Evolutionary conservation across 2,888 invertebrate genomes (phyloP).

Genomic region (Aleiodes testaceus): DNA sequence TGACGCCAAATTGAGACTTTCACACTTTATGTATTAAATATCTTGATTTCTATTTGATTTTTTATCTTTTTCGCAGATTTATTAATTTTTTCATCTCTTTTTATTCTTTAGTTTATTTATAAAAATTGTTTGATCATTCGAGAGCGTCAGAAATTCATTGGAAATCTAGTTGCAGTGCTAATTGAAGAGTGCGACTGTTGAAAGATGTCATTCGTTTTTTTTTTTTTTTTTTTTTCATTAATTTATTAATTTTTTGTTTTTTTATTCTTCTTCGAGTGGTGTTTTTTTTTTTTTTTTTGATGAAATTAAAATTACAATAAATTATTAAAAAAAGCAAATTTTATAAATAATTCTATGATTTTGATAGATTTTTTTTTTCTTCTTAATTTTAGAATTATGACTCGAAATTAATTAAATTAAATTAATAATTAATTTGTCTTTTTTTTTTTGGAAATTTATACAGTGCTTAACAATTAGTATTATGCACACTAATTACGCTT

Average conservation of each 20-base stretch:
- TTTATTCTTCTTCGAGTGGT: too few relatives aligned
- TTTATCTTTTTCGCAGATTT: slow-evolving; percentile 43
- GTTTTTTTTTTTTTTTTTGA: too few relatives aligned
- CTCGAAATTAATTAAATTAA: not conserved
- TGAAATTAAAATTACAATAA: too few relatives aligned
- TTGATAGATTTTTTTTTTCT: not conserved
- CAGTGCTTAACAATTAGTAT: slow-evolving; percentile 36
- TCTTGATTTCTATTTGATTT: slow-evolving; percentile 34
- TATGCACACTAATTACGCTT: slow-evolving; percentile 42
- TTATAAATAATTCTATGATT: too few relatives aligned
- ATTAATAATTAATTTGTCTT: too few relatives aligned
- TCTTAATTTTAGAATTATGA: not conserved
- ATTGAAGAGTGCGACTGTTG: slow-evolving; percentile 27
- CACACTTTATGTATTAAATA: slow-evolving; percentile 25
- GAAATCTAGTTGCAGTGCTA: slow-evolving; percentile 20
- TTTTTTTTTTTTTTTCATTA: slow-evolving; percentile 3
- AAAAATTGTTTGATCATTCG: slow-evolving; percentile 23
- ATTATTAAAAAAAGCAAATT: too few relatives aligned
- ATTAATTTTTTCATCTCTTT: slow-evolving; percentile 21
- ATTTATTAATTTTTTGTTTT: not conserved
- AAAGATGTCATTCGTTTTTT: slow-evolving; percentile 22
- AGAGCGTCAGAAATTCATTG: slow-evolving; percentile 30
- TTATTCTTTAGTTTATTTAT: slow-evolving; percentile 34
- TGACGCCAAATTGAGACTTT: not conserved
- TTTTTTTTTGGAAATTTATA: slow-evolving; percentile 10